Percentiles rank a stretch among this genome's conserved stretches.
Evolutionary conservation across 2,888 invertebrate genomes (phyloP).

Genomic region (Sarcophaga subvicina): DNA sequence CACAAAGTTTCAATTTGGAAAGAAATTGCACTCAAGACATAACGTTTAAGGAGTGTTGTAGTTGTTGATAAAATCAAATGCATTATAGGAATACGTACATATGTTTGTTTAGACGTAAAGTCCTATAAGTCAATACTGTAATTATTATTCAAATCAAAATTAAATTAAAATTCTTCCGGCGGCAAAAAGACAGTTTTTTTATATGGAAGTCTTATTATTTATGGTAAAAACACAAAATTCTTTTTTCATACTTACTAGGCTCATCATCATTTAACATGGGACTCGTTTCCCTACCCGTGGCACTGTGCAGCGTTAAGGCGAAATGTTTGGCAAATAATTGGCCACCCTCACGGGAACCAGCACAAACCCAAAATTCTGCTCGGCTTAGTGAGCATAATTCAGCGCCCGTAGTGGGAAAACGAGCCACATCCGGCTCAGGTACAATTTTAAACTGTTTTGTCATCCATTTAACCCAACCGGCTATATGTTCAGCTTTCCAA

Average conservation of each 20-base stretch:
- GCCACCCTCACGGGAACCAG: slow-evolving; percentile 83
- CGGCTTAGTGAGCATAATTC: slow-evolving; percentile 85
- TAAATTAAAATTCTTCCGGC: neutral
- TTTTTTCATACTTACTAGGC: slow-evolving; percentile 78
- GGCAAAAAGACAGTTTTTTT: neutral
- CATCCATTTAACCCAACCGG: slow-evolving; percentile 86
- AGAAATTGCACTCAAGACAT: too few species aligned
- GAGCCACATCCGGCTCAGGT: slow-evolving; percentile 82
- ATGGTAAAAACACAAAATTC: neutral
- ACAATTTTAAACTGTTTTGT: slow-evolving; percentile 84
- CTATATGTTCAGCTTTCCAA: slow-evolving; percentile 85
- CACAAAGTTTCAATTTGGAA: too few species aligned
- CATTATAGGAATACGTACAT: too few species aligned
- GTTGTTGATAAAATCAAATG: too few species aligned
- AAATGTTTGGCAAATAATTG: slow-evolving; percentile 85
- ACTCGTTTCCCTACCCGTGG: slow-evolving; percentile 84
- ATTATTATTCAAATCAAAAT: too few species aligned
- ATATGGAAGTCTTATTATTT: too few species aligned
- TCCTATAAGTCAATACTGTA: too few species aligned
- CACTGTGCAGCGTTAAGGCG: slow-evolving; percentile 84
- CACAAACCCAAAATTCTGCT: slow-evolving; percentile 84
- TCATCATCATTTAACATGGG: slow-evolving; percentile 83
- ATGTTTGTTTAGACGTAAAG: too few species aligned
- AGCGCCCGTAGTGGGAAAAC: slow-evolving; percentile 84
- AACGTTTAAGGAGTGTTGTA: too few species aligned